Evolutionary conservation across 2,888 invertebrate species (phyloP).

Genomic region (Scaptomyza tumidula): DNA sequence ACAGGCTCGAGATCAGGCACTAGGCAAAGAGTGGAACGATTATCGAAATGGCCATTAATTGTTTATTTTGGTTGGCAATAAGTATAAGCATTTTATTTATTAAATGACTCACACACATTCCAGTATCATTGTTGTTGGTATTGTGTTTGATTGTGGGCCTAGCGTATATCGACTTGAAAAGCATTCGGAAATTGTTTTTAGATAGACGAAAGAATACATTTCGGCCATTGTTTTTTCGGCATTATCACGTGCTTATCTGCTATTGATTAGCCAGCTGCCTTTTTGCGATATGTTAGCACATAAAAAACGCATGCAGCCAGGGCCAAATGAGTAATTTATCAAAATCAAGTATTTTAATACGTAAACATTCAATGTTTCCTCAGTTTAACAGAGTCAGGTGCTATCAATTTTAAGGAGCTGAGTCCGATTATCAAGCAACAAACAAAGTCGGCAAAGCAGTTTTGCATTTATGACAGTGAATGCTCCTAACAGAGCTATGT

Average conservation of each 20-base stretch:
- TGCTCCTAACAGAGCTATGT: no score
- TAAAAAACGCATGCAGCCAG: slow-evolving; percentile 20
- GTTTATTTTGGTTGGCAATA: slow-evolving; percentile 19
- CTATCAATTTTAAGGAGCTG: no score
- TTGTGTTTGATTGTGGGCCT: background rate
- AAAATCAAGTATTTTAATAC: background rate
- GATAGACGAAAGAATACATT: slow-evolving; percentile 43
- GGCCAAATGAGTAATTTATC: slow-evolving; percentile 16
- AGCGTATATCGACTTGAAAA: background rate
- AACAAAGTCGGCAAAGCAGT: no score
- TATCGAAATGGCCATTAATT: slow-evolving; percentile 57
- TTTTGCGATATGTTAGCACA: slow-evolving; percentile 23
- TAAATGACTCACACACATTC: slow-evolving; percentile 50
- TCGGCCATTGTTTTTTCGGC: slow-evolving; percentile 36
- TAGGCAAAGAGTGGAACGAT: slow-evolving; percentile 78
- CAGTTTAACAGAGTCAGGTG: background rate
- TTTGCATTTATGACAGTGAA: no score
- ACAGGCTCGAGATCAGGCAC: slow-evolving; percentile 76
- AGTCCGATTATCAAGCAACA: no score
- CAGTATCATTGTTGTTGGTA: slow-evolving; percentile 27
- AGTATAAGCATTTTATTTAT: slow-evolving; percentile 29
- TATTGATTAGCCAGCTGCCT: slow-evolving; percentile 37
- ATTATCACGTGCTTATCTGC: slow-evolving; percentile 65
- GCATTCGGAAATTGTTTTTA: slow-evolving; percentile 23
- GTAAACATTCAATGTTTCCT: background rate